A percentile compares a stretch with the other conserved stretches of the same genome.
phyloP scores from a whole-genome alignment of 2,888 invertebrate species.

The Trichacis sp. region DNA sequence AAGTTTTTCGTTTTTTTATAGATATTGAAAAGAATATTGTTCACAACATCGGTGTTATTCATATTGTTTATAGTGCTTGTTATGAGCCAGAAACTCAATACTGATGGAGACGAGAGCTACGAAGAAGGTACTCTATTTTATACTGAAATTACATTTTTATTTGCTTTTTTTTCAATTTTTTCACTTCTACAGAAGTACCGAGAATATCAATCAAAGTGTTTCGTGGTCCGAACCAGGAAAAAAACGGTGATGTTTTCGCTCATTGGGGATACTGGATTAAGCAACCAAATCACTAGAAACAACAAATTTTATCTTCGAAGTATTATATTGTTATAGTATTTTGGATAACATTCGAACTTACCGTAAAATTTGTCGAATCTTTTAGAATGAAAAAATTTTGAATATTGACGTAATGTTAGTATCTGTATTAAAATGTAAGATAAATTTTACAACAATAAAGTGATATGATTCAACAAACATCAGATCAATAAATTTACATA shows the following conservation, averaged over 20 bases:
- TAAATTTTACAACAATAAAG: too few relatives aligned
- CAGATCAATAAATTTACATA: too few relatives aligned
- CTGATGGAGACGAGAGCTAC: not conserved
- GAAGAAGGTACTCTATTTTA: not conserved
- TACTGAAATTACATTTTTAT: too few relatives aligned
- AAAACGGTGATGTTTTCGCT: conserved; percentile 55
- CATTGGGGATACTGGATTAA: conserved; percentile 66
- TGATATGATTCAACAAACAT: too few relatives aligned
- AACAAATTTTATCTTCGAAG: too few relatives aligned
- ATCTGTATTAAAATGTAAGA: too few relatives aligned
- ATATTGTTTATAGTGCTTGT: not conserved
- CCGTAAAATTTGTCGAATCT: too few relatives aligned
- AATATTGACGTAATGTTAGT: too few relatives aligned
- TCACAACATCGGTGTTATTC: not conserved
- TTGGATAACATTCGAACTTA: too few relatives aligned
- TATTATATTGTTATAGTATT: too few relatives aligned
- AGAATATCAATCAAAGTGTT: conserved; percentile 64
- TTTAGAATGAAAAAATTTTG: too few relatives aligned
- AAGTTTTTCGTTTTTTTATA: not conserved
- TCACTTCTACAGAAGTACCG: conserved; percentile 49
- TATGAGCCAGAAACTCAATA: not conserved
- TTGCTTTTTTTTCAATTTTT: too few relatives aligned
- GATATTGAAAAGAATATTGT: not conserved
- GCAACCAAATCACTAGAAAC: conserved; percentile 55
- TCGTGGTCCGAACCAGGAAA: conserved; percentile 57